These are phyloP conservation scores for Cryptotis parvus DNA, from an alignment of 2,113 vertebrate species.

Conservation along the genomic window DNA sequence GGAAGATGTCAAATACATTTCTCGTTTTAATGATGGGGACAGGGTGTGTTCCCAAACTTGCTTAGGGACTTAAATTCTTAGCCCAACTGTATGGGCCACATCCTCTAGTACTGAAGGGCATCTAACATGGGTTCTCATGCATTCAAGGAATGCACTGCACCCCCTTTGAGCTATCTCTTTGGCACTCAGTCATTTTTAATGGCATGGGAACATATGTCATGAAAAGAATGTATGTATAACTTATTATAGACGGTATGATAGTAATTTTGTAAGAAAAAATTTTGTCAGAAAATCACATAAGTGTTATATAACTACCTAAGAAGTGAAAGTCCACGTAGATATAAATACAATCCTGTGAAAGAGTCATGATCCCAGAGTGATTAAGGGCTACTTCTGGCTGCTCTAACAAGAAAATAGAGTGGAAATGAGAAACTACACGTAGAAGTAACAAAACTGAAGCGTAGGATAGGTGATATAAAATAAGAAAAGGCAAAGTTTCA, in stretches of 20 bases:
- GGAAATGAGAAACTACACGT: too few species aligned
- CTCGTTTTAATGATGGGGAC: too few species aligned
- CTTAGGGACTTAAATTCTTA: too few species aligned
- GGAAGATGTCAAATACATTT: too few species aligned
- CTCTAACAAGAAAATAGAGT: too few species aligned
- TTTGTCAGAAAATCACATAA: neutral
- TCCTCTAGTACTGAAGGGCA: neutral
- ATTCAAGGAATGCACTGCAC: neutral
- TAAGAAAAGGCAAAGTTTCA: too few species aligned
- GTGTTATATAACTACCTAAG: neutral
- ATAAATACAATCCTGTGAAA: neutral
- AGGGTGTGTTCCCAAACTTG: too few species aligned
- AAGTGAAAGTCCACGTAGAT: neutral
- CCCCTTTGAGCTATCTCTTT: neutral
- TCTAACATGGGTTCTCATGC: neutral
- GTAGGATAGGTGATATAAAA: too few species aligned
- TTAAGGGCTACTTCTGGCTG: too few species aligned
- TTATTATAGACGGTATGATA: neutral
- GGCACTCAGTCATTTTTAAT: slow-evolving; percentile 21
- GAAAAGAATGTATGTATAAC: neutral
- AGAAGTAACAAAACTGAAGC: too few species aligned
- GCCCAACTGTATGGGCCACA: too few species aligned
- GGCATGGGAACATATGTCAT: neutral
- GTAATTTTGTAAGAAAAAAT: slow-evolving; percentile 21
- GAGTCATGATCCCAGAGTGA: too few species aligned